Base-by-base conservation (phyloP, 35 echinoderm and acorn worm genomes). In the Apostichopus japonicus region DNA sequence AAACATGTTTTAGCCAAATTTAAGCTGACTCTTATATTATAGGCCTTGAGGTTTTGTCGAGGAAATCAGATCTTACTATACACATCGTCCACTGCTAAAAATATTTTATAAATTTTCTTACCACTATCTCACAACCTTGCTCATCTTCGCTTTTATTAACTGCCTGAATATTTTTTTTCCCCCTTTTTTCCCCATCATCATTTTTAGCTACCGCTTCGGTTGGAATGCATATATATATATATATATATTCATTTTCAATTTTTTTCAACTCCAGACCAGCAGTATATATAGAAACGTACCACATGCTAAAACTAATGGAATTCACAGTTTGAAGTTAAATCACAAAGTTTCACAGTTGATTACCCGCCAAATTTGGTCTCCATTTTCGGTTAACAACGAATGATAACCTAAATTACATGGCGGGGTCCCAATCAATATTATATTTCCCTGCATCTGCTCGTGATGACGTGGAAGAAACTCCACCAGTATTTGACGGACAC, bases 341-440 rank as follows among this genome's bases (percentile, higher is more conserved):
- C 55, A 84, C 19, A 84, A 57, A 58, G 81, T 84, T 84, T 84
- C 55, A 84, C 81, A 84, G 81, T 84, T 84, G 81, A 59, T 84
- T 84, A 84, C 21, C 54, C 23, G n/a, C 81, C 54, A 58, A 84
- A 84, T 84, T 84, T 84, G 81, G 81, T 84, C 81, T 84, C 56
- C 81, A 84, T 84, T 84, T 84, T 84, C 56, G 55, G 81, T 84
- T 84, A 84, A 84, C 81, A 84, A 84, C 54, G 55, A 59, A 55
- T 84, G 81, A 84, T 84, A 84, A 84, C 81, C 81, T 84, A 84
- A 84, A 84, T 84, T 84, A 84, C 81, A 84, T 21, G 54, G 81
- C 81, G 21, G 24, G 81, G 54, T 84, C 56, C 56, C 81, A 58
- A 84, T 84, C 81, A 84, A 84, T 84, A 84, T 57, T 84, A 58